phyloP scores from a whole-genome alignment of 1,140 invertebrate genomes.

The Rhizoglyphus robini region DNA sequence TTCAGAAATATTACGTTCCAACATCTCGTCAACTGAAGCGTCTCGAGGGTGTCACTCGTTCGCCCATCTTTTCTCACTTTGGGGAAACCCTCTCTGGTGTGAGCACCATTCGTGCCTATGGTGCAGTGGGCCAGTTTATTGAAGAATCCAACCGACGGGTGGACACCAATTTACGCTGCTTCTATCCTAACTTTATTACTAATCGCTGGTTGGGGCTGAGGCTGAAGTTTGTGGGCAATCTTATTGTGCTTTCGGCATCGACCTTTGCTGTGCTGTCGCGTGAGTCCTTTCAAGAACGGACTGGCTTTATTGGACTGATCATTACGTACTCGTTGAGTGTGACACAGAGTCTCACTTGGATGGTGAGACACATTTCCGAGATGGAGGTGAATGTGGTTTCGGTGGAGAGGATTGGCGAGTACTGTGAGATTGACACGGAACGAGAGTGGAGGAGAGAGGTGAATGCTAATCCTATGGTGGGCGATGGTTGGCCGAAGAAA shows the following conservation, averaged over 20 bases:
- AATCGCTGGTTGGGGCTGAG: constrained; percentile 32
- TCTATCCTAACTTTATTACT: constrained; percentile 31
- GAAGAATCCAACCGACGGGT: not conserved
- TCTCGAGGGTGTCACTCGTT: constrained; percentile 40
- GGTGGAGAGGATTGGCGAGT: constrained; percentile 49
- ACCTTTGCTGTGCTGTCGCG: constrained; percentile 38
- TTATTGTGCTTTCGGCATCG: constrained; percentile 31
- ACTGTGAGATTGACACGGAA: constrained; percentile 49
- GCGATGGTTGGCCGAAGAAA: constrained; percentile 33
- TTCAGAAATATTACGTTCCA: constrained; percentile 39
- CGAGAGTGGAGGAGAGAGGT: constrained; percentile 28
- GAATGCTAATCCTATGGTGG: constrained; percentile 33
- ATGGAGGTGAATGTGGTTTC: constrained; percentile 50
- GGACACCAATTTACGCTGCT: constrained; percentile 31
- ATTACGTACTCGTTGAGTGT: constrained; percentile 76
- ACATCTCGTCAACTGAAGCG: constrained; percentile 42
- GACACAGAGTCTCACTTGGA: constrained; percentile 42
- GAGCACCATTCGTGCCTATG: constrained; percentile 43
- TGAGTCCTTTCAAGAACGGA: constrained; percentile 43
- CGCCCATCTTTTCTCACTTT: constrained; percentile 44
- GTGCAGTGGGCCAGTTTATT: not conserved
- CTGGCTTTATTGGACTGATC: constrained; percentile 71
- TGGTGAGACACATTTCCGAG: constrained; percentile 46
- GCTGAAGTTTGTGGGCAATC: constrained; percentile 33
- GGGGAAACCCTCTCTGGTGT: constrained; percentile 42